Evolutionary conservation across 2,888 invertebrate genomes (phyloP).

Genomic region (Heliconius ismenius): DNA sequence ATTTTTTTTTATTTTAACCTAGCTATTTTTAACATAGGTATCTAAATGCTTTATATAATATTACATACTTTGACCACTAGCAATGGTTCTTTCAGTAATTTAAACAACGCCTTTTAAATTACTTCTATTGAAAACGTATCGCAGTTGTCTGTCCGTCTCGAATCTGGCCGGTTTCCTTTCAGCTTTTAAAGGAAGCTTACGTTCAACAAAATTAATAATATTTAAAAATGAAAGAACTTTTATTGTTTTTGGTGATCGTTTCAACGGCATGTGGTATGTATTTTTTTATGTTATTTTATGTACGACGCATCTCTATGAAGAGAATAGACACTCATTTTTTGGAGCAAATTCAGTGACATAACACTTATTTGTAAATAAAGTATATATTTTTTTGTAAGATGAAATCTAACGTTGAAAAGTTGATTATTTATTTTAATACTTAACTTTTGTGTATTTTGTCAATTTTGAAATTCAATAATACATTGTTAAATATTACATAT

Average conservation of each 20-base stretch:
- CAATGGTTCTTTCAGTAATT: neutral
- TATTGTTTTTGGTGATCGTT: slow-evolving; percentile 38
- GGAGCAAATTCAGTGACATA: neutral
- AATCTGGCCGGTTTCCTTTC: slow-evolving; percentile 27
- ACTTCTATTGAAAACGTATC: slow-evolving; percentile 18
- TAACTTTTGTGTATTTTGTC: neutral
- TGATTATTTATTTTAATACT: neutral
- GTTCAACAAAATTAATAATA: neutral
- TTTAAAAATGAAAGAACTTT: slow-evolving; percentile 41
- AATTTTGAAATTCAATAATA: neutral
- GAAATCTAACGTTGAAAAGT: no score
- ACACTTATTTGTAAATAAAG: neutral
- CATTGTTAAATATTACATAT: no score
- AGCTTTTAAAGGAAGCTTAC: neutral
- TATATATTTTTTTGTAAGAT: no score
- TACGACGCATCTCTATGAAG: neutral
- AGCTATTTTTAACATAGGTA: no score
- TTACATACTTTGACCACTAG: neutral
- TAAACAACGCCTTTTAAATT: slow-evolving; percentile 31
- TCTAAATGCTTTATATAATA: no score
- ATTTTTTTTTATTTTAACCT: no score
- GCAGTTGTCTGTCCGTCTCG: slow-evolving; percentile 32
- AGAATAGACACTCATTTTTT: neutral
- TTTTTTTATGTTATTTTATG: neutral
- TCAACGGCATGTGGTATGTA: slow-evolving; percentile 47